Evolutionary conservation across 92 coral and sea anemone genomes (phyloP).

Genomic region (Epizoanthus ramosus): DNA sequence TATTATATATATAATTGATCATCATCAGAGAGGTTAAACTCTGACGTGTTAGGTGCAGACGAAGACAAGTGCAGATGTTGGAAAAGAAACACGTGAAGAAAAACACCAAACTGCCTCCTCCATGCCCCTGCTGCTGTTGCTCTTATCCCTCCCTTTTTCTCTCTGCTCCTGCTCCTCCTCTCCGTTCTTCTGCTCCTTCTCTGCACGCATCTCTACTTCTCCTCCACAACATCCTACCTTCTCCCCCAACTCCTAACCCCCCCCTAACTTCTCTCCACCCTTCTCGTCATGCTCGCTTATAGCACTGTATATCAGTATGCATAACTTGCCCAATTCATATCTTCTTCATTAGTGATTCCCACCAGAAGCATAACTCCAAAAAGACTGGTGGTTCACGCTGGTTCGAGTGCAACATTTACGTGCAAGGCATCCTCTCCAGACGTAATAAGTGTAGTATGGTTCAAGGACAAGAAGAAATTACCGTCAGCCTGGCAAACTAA

Average conservation of each 20-base stretch:
- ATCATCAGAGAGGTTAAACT: too few species aligned
- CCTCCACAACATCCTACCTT: not conserved
- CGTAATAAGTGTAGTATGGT: conserved; percentile 60
- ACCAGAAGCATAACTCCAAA: conserved; percentile 27
- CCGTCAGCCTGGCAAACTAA: conserved; percentile 36
- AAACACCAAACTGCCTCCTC: too few species aligned
- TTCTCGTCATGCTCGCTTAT: not conserved
- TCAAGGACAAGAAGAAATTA: conserved; percentile 52
- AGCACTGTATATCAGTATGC: too few species aligned
- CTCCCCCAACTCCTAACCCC: too few species aligned
- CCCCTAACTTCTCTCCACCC: not conserved
- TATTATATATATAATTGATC: too few species aligned
- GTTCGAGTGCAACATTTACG: conserved; percentile 41
- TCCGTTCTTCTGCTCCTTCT: not conserved
- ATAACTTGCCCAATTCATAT: too few species aligned
- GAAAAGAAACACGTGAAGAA: too few species aligned
- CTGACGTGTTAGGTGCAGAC: too few species aligned
- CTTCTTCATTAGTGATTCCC: not conserved
- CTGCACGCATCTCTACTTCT: not conserved
- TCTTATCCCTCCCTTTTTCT: too few species aligned
- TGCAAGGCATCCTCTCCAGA: conserved; percentile 47
- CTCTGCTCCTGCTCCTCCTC: too few species aligned
- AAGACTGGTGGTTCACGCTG: conserved; percentile 40
- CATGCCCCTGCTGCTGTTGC: too few species aligned
- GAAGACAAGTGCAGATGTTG: too few species aligned